phyloP scores from a whole-genome alignment of 2,797 vertebrate genomes.

The Perodicticus potto region DNA sequence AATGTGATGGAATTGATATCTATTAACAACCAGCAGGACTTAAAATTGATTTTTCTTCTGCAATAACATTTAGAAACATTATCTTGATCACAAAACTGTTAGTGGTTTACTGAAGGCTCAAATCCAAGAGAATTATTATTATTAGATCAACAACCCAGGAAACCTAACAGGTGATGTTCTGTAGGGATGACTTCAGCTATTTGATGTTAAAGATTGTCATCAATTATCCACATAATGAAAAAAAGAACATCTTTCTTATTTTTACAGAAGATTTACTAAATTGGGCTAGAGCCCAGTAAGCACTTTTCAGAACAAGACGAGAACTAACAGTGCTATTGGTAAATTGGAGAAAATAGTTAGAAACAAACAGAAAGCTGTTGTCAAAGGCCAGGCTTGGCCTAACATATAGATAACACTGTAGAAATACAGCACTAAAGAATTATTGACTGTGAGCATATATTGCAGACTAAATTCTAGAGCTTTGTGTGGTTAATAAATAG shows the following conservation, averaged over 20 bases:
- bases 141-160: background rate
- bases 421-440: background rate
- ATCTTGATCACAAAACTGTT: background rate
- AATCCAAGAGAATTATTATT: background rate
- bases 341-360: background rate
- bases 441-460: background rate
- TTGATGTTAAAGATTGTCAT: constrained; percentile 1
- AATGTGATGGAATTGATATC: background rate
- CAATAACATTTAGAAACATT: background rate
- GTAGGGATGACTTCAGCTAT: background rate
- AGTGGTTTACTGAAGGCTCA: background rate
- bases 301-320: background rate
- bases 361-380: constrained; percentile 35
- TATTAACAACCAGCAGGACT: background rate
- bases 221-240: background rate
- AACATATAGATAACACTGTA: background rate
- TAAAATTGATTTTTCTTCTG: background rate
- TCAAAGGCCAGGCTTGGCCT: background rate
- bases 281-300: background rate
- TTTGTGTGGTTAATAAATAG: background rate
- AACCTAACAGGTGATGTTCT: background rate
- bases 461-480: background rate
- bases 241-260: constrained; percentile 21
- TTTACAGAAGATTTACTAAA: constrained; percentile 13
- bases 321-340: constrained; percentile 41